A percentile compares a stretch with the other conserved stretches of the same genome.
Conservation (phyloP, 2,797 vertebrate genomes). For the Chrysolophus pictus region DNA sequence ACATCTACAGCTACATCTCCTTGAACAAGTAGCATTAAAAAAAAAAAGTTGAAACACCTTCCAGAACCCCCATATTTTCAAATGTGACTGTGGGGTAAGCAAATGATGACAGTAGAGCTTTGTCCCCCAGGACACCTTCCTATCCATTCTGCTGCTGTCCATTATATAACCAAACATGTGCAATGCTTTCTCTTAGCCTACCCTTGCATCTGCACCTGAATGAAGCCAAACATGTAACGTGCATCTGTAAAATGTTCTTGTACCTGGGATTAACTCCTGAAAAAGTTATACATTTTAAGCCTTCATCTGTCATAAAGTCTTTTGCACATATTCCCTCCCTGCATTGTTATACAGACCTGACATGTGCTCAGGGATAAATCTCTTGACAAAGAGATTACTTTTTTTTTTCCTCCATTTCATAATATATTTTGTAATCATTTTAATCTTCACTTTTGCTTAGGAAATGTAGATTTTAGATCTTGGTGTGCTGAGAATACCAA, state of each 20-base stretch:
- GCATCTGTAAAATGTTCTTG: not conserved
- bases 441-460: not conserved
- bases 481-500: not conserved
- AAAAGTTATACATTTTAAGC: slow-evolving; percentile 47
- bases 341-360: slow-evolving; percentile 27
- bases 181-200: not conserved
- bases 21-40: not conserved
- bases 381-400: slow-evolving; percentile 7
- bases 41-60: not conserved
- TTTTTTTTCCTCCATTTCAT: not conserved
- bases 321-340: slow-evolving; percentile 44
- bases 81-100: not conserved
- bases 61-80: not conserved
- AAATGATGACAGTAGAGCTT: not conserved
- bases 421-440: slow-evolving; percentile 5
- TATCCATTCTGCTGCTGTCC: not conserved
- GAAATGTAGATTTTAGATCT: not conserved
- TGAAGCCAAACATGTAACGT: slow-evolving; percentile 1
- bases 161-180: not conserved
- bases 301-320: slow-evolving; percentile 43
- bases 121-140: not conserved
- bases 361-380: slow-evolving; percentile 36
- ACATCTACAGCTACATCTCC: not conserved
- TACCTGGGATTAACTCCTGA: not conserved
- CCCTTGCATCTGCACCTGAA: not conserved